These are phyloP conservation scores for Physeter macrocephalus DNA, from an alignment of 2,113 vertebrate species.

Conservation along the genomic window DNA sequence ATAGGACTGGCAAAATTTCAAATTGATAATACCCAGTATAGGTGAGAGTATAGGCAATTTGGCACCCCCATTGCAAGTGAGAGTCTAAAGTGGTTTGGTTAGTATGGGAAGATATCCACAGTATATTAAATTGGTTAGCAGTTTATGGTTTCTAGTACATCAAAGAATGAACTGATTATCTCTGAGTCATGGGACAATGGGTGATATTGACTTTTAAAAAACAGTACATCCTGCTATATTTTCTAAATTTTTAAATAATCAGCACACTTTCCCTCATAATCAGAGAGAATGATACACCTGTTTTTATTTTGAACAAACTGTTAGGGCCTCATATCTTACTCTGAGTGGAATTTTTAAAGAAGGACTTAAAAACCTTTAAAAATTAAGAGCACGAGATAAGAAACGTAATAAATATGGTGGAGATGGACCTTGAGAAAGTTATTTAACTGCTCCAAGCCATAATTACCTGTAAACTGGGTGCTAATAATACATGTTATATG, in stretches of 20 bases:
- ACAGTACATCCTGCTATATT: background rate
- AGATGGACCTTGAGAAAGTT: background rate
- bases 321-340: background rate
- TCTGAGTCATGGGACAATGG: background rate
- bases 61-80: background rate
- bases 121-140: background rate
- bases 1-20: background rate
- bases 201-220: background rate
- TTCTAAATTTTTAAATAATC: background rate
- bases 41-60: background rate
- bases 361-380: conserved; percentile 2
- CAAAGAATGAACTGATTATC: background rate
- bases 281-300: background rate
- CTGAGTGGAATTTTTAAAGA: background rate
- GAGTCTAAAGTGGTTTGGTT: background rate
- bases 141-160: background rate
- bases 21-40: background rate
- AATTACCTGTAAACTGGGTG: background rate
- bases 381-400: background rate
- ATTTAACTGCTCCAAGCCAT: background rate
- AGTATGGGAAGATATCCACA: background rate
- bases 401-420: background rate
- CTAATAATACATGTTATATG: background rate
- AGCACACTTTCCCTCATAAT: background rate
- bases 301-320: background rate